Percentiles rank a stretch among this genome's conserved stretches.
phyloP scores from a whole-genome alignment of 2,113 vertebrate genomes.

The Grallaria varia region DNA sequence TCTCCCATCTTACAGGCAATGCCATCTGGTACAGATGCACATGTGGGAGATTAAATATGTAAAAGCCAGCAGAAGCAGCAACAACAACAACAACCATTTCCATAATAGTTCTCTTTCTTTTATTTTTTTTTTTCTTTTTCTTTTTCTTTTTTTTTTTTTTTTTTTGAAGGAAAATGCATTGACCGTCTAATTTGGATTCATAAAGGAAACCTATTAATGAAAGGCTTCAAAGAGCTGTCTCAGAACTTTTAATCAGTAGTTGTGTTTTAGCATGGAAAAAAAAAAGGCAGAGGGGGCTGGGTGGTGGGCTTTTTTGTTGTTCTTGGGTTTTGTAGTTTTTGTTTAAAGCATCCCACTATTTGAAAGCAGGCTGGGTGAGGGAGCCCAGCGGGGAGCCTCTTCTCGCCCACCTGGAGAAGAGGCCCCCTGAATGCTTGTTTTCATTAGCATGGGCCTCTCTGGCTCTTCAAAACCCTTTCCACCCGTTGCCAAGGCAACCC shows the following conservation, averaged over 20 bases:
- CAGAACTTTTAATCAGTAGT: constrained; percentile 69
- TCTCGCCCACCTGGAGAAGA: constrained; percentile 56
- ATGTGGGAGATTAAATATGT: constrained; percentile 46
- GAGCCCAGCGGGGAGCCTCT: constrained; percentile 56
- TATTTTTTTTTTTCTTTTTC: background rate
- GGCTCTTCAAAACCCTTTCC: constrained; percentile 63
- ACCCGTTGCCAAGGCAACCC: constrained; percentile 73
- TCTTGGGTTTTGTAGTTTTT: constrained; percentile 30
- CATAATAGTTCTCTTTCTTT: constrained; percentile 15
- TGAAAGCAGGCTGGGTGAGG: constrained; percentile 27
- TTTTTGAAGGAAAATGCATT: background rate
- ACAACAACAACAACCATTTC: constrained; percentile 27
- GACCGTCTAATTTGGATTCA: constrained; percentile 66
- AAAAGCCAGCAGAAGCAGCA: constrained; percentile 17
- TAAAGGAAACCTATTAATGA: constrained; percentile 69
- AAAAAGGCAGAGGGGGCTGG: background rate
- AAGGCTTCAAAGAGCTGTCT: constrained; percentile 60
- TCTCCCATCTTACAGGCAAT: background rate
- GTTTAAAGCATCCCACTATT: constrained; percentile 32
- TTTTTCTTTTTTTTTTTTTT: background rate
- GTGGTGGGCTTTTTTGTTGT: constrained; percentile 27
- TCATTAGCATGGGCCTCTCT: constrained; percentile 56
- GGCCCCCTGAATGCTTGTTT: constrained; percentile 39
- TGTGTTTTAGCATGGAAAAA: constrained; percentile 35
- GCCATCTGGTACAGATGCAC: constrained; percentile 56